A percentile compares a stretch with the other conserved stretches of the same genome.
Conservation (phyloP, 2,888 invertebrate species). For the Dermolepida albohirtum region DNA sequence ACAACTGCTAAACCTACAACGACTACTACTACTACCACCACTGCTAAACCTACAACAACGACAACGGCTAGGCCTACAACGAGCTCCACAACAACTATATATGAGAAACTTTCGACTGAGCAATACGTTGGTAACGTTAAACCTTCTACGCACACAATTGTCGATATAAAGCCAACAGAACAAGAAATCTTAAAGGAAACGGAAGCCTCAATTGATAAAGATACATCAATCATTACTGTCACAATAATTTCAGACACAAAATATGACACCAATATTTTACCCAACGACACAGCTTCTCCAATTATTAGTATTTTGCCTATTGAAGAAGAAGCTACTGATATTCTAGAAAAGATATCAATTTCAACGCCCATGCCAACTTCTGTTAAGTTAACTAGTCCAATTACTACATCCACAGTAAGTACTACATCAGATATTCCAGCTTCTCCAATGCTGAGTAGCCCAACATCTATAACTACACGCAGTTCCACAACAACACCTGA, state of each 20-base stretch:
- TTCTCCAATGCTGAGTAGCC: slow-evolving; percentile 41
- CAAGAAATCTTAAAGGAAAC: no score
- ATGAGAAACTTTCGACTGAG: not conserved
- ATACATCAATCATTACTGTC: slow-evolving; percentile 37
- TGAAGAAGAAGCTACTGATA: no score
- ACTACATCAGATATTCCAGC: slow-evolving; percentile 37
- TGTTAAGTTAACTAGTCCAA: slow-evolving; percentile 38
- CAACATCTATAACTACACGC: slow-evolving; percentile 28
- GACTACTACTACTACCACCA: slow-evolving; percentile 37
- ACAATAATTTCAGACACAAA: slow-evolving; percentile 5
- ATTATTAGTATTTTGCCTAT: no score
- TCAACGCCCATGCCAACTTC: slow-evolving; percentile 15
- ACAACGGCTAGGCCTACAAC: slow-evolving; percentile 7
- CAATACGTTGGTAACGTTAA: no score
- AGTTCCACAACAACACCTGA: slow-evolving; percentile 37
- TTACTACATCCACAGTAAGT: slow-evolving; percentile 43
- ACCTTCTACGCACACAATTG: no score
- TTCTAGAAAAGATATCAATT: no score
- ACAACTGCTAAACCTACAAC: slow-evolving; percentile 35
- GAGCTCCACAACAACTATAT: not conserved
- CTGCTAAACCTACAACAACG: slow-evolving; percentile 40
- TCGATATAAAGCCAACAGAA: no score
- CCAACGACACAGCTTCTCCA: no score
- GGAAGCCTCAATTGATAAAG: not conserved
- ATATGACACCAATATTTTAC: not conserved